Percentiles rank a stretch among this genome's conserved stretches.
Conservation (phyloP, 2,888 invertebrate species). For the Dynastes tityus region DNA sequence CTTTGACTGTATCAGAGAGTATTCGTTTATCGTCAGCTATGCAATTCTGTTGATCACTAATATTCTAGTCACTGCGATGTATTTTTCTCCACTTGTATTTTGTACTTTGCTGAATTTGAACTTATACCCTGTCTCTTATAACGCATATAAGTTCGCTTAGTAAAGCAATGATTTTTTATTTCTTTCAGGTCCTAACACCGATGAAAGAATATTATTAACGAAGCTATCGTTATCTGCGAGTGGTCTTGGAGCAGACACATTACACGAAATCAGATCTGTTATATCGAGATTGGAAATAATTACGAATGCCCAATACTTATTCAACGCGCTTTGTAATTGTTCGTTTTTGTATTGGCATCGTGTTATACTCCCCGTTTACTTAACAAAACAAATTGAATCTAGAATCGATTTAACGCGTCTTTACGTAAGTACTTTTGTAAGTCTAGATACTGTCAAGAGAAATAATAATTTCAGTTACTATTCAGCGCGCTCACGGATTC, state of each 20-base stretch:
- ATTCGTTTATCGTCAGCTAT: too few species aligned
- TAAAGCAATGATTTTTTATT: too few species aligned
- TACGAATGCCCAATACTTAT: constrained; percentile 74
- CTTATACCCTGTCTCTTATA: too few species aligned
- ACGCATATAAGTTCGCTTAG: too few species aligned
- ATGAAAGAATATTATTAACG: constrained; percentile 65
- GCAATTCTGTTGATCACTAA: too few species aligned
- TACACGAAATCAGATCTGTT: constrained; percentile 75
- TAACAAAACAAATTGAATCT: constrained; percentile 80
- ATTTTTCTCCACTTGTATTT: too few species aligned
- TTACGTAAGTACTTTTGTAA: constrained; percentile 69
- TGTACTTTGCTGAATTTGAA: too few species aligned
- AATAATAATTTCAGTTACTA: constrained; percentile 62
- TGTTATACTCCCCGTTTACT: constrained; percentile 83
- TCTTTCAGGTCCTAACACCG: constrained; percentile 66
- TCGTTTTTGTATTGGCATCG: constrained; percentile 89
- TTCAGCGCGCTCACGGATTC: constrained; percentile 66
- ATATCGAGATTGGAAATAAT: constrained; percentile 79
- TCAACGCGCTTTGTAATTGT: constrained; percentile 80
- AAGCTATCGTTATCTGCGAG: constrained; percentile 70
- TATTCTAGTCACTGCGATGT: too few species aligned
- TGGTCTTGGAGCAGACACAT: constrained; percentile 78
- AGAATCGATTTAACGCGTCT: constrained; percentile 79
- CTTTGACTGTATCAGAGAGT: too few species aligned
- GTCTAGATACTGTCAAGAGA: not conserved